Evolutionary conservation across 2,888 invertebrate species (phyloP).

Genomic region (Cheilosia vulpina): DNA sequence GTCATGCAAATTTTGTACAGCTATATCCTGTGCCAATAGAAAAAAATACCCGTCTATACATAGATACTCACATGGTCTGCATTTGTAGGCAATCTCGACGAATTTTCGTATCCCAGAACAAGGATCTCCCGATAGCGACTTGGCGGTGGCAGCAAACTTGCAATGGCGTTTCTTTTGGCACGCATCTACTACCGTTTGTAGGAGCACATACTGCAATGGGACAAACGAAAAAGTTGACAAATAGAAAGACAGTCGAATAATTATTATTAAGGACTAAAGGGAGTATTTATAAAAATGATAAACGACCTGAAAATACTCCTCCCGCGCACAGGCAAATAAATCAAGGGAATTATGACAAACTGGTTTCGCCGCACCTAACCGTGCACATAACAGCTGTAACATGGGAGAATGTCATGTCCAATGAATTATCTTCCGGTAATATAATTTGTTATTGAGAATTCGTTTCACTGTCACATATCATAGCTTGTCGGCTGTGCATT

Average conservation of each 20-base stretch:
- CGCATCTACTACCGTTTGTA: slow-evolving; percentile 96
- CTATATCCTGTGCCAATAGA: slow-evolving; percentile 6
- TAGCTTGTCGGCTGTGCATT: background rate
- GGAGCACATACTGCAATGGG: slow-evolving; percentile 90
- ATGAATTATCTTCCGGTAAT: slow-evolving; percentile 24
- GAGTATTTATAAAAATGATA: slow-evolving; percentile 17
- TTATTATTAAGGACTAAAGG: slow-evolving; percentile 9
- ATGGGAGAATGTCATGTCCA: slow-evolving; percentile 20
- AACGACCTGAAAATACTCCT: slow-evolving; percentile 13
- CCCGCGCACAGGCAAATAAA: slow-evolving; percentile 15
- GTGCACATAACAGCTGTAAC: background rate
- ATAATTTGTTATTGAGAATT: slow-evolving; percentile 24
- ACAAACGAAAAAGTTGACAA: slow-evolving; percentile 57
- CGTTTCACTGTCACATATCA: slow-evolving; percentile 23
- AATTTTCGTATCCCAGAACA: slow-evolving; percentile 96
- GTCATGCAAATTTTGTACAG: slow-evolving; percentile 46
- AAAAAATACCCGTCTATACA: background rate
- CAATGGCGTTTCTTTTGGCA: slow-evolving; percentile 97
- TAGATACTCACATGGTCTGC: slow-evolving; percentile 95
- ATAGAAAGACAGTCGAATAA: background rate
- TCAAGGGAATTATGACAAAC: slow-evolving; percentile 4
- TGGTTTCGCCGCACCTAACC: no score
- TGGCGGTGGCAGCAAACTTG: slow-evolving; percentile 94
- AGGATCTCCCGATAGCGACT: slow-evolving; percentile 93
- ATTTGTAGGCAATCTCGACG: slow-evolving; percentile 98